Conservation (phyloP, 2,113 vertebrate species). For the Tonatia bakeri region DNA sequence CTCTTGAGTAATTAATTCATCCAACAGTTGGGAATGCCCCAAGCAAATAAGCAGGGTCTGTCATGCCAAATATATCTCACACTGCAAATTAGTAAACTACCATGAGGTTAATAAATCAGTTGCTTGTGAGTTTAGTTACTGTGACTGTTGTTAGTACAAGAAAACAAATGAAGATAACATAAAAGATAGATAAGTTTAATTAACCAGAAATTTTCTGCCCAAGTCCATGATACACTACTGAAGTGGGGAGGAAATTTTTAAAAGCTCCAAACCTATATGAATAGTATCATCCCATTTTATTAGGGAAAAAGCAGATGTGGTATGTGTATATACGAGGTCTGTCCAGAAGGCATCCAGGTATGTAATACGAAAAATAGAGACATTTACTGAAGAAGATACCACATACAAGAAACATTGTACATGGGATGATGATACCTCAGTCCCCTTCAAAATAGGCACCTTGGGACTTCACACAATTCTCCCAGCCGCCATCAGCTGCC, state of each 20-base stretch:
- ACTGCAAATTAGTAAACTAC: slow-evolving; percentile 51
- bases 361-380: no score
- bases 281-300: slow-evolving; percentile 15
- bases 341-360: no score
- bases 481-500: no score
- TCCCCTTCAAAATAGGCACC: no score
- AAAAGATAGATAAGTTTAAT: slow-evolving; percentile 62
- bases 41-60: slow-evolving; percentile 55
- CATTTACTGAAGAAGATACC: no score
- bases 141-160: slow-evolving; percentile 64
- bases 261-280: neutral
- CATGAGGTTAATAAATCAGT: slow-evolving; percentile 60
- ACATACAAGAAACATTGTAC: no score
- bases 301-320: neutral
- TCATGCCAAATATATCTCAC: slow-evolving; percentile 44
- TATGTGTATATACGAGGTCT: neutral
- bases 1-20: slow-evolving; percentile 63
- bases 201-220: slow-evolving; percentile 41
- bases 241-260: neutral
- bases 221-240: neutral
- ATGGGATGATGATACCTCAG: no score
- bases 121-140: slow-evolving; percentile 50
- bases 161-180: slow-evolving; percentile 68
- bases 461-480: no score
- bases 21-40: slow-evolving; percentile 52